Evolutionary conservation across 1,140 invertebrate species (phyloP).

Genomic region (Eupristina koningsbergeri): DNA sequence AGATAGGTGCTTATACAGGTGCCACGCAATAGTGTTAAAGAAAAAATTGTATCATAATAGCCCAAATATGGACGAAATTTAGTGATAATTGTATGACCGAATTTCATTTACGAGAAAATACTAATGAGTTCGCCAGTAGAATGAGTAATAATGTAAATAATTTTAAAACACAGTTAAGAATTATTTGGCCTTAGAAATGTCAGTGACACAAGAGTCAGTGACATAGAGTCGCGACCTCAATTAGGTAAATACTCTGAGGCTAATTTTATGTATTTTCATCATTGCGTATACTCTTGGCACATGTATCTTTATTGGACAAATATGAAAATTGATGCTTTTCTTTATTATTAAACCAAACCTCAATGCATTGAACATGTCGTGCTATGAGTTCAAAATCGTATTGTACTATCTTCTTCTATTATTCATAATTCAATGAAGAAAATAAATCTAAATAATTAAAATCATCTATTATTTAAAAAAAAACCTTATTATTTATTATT

Average conservation of each 20-base stretch:
- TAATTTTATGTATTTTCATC: background rate
- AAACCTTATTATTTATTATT: no score
- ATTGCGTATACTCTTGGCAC: background rate
- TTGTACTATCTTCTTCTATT: no score
- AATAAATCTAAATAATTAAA: no score
- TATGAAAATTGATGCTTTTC: background rate
- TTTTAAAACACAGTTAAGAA: background rate
- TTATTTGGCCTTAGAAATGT: background rate
- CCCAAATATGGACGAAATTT: no score
- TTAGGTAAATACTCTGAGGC: background rate
- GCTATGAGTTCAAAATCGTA: background rate
- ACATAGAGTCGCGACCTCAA: slow-evolving; percentile 37
- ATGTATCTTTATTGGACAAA: background rate
- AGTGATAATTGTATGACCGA: no score
- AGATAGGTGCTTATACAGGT: no score
- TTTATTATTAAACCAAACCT: background rate
- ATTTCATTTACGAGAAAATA: no score
- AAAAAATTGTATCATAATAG: no score
- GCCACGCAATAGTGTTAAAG: background rate
- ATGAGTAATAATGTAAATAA: background rate
- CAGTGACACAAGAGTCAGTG: background rate
- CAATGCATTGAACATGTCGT: background rate
- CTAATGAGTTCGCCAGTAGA: no score
- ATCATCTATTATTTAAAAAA: no score
- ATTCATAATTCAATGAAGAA: no score